Base-by-base conservation (phyloP, 2,888 invertebrate species). In the Urechis unicinctus region DNA sequence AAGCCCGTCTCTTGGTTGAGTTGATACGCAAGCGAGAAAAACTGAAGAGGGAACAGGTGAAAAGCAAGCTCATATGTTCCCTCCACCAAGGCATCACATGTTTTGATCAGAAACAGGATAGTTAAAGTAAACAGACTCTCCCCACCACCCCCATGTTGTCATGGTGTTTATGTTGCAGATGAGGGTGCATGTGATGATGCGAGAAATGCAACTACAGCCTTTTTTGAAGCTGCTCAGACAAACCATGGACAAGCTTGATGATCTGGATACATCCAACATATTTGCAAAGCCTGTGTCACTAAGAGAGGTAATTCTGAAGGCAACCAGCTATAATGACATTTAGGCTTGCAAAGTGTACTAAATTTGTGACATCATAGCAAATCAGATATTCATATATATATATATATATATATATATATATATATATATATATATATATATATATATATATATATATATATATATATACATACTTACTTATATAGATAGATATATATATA, bases 21-120 rank as follows among this genome's bases (percentile, higher is more conserved):
- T 78, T 96, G 62, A 92, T 97, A 2, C 85, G 96, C 53, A 97
- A 97, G 74, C 84, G 97, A 43, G 97, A 98, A 79, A 93, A 93
- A 69, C 82, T 92, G 21, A 98, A 98, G 79, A 85, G 91, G 53
- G 91, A 93, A 36, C 36, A 36, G 36, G 36, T 36, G 9, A 13
- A 17, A 17, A 36, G n/a, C n/a, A n/a, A n/a, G n/a, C n/a, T n/a
- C n/a, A n/a, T n/a, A n/a, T n/a, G n/a, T n/a, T n/a, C n/a, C n/a
- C n/a, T n/a, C n/a, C n/a, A n/a, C n/a, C n/a, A n/a, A n/a, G 9
- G 9, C 21, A 13, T 17, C 21, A 22, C 21, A 45, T 45, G 6
- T 17, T 17, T 45, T 45, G 17, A 45, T 45, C 6, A 36, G 9
- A 9, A 13, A 13, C 41, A 13, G 9, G 9, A 36, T 9, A 13